phyloP scores from a whole-genome alignment of 2,113 vertebrate species.

The Ochotona curzoniae region DNA sequence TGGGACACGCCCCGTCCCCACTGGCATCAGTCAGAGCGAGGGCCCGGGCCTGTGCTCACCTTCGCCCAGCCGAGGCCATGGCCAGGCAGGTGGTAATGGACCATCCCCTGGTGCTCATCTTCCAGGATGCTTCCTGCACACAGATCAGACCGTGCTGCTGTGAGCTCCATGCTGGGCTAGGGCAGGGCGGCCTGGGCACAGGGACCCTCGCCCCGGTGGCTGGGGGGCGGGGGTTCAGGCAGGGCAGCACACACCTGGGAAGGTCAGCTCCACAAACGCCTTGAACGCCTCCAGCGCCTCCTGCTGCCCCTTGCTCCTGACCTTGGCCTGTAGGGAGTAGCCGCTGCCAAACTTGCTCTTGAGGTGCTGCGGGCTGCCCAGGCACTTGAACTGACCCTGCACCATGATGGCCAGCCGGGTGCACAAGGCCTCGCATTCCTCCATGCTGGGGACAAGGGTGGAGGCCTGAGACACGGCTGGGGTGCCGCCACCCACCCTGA shows the following conservation, averaged over 20 bases:
- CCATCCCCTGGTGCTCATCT: slow-evolving; percentile 97
- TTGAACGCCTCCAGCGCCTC: slow-evolving; percentile 93
- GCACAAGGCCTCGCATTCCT: slow-evolving; percentile 97
- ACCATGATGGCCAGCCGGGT: slow-evolving; percentile 98
- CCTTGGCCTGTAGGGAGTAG: slow-evolving; percentile 96
- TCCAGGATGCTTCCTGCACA: slow-evolving; percentile 93
- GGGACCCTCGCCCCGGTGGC: not conserved
- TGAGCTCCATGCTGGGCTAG: not conserved
- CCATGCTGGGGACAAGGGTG: slow-evolving; percentile 90
- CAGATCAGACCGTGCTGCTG: not conserved
- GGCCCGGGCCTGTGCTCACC: slow-evolving; percentile 84
- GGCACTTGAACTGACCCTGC: slow-evolving; percentile 97
- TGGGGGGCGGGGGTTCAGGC: not conserved
- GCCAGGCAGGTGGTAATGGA: slow-evolving; percentile 97
- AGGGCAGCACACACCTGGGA: slow-evolving; percentile 89
- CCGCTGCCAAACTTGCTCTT: slow-evolving; percentile 99
- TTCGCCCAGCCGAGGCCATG: slow-evolving; percentile 96
- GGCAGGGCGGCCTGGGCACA: not conserved
- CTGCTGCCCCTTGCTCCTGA: slow-evolving; percentile 86
- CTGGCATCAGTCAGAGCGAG: not conserved
- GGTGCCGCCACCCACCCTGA: not conserved
- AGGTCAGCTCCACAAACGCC: slow-evolving; percentile 95
- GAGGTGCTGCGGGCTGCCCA: slow-evolving; percentile 98
- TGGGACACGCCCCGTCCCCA: too few species aligned
- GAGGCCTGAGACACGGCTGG: not conserved